phyloP scores from a whole-genome alignment of 2,888 invertebrate species.

The Endomychus coccineus region DNA sequence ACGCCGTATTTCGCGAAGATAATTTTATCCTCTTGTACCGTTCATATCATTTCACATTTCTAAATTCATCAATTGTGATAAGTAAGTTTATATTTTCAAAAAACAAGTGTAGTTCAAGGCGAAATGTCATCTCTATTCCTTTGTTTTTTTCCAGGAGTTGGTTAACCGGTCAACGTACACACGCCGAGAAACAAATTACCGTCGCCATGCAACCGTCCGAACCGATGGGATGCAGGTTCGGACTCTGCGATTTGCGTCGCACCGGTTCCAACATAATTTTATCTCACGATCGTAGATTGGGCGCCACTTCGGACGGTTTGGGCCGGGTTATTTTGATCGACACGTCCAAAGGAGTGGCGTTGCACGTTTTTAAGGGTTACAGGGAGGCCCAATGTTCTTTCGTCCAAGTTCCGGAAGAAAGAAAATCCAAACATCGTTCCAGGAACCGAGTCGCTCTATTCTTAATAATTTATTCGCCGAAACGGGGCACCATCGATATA shows the following conservation, averaged over 20 bases:
- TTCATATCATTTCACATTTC: too few relatives aligned
- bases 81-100: too few relatives aligned
- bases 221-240: conserved; percentile 69
- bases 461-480: conserved; percentile 87
- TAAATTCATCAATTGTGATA: too few relatives aligned
- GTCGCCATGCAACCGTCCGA: conserved; percentile 57
- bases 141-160: conserved; percentile 40
- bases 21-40: too few relatives aligned
- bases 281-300: conserved; percentile 72
- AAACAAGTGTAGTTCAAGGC: too few relatives aligned
- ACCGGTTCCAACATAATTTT: conserved; percentile 67
- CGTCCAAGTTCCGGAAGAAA: conserved; percentile 70
- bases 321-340: conserved; percentile 86
- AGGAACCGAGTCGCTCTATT: conserved; percentile 61
- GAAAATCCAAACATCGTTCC: conserved; percentile 33
- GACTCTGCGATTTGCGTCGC: conserved; percentile 71
- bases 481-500: conserved; percentile 86
- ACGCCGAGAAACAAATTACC: conserved; percentile 39
- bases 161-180: conserved; percentile 45
- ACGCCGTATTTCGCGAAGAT: too few relatives aligned
- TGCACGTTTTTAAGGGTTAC: conserved; percentile 92
- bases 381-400: conserved; percentile 93
- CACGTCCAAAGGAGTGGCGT: conserved; percentile 65
- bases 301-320: conserved; percentile 75
- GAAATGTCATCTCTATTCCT: conserved; percentile 3